Conservation (phyloP, 2,888 invertebrate species). For the Molanna angustata region DNA sequence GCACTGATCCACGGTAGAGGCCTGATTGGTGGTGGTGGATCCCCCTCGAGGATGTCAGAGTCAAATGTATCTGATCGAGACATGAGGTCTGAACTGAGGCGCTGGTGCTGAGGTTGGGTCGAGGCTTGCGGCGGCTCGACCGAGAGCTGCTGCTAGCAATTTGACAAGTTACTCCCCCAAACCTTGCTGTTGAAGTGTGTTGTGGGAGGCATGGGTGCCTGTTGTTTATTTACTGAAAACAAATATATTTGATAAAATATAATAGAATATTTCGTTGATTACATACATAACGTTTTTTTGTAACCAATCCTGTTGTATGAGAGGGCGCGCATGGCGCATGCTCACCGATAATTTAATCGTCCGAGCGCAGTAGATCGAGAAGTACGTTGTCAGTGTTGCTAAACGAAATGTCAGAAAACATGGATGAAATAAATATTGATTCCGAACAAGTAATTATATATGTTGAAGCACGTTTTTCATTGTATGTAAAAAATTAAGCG, state of each 20-base stretch:
- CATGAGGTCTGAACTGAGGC: slow-evolving; percentile 24
- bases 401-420: too few relatives aligned
- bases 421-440: too few relatives aligned
- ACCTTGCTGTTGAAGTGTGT: slow-evolving; percentile 52
- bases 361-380: too few relatives aligned
- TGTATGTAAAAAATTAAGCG: too few relatives aligned
- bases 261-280: too few relatives aligned
- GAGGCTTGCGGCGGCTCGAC: slow-evolving; percentile 35
- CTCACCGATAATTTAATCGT: too few relatives aligned
- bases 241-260: neutral
- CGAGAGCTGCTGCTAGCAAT: slow-evolving; percentile 54
- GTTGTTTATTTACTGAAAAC: slow-evolving; percentile 51
- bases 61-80: slow-evolving; percentile 30
- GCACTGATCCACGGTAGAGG: slow-evolving; percentile 30
- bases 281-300: too few relatives aligned
- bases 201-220: slow-evolving; percentile 59
- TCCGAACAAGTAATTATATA: too few relatives aligned
- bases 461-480: too few relatives aligned
- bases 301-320: too few relatives aligned
- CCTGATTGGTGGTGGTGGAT: slow-evolving; percentile 1
- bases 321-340: too few relatives aligned
- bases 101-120: slow-evolving; percentile 7
- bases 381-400: too few relatives aligned
- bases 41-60: slow-evolving; percentile 18
- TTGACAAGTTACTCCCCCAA: slow-evolving; percentile 51